phyloP scores from a whole-genome alignment of 2,113 vertebrate genomes.

The Myanophis thanlyinensis region DNA sequence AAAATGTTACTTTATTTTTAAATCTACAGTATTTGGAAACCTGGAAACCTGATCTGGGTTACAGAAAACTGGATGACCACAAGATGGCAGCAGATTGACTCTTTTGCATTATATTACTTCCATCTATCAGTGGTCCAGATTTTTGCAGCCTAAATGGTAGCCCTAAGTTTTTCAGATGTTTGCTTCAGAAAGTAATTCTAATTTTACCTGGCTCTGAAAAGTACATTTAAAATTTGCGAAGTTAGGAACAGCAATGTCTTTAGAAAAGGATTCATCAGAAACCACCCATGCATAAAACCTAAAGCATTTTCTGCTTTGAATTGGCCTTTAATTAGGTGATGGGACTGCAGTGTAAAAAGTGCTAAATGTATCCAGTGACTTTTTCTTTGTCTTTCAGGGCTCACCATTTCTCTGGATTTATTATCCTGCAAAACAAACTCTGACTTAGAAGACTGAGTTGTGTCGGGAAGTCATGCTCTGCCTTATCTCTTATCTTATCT shows the following conservation, averaged over 20 bases:
- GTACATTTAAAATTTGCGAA: slow-evolving; percentile 6
- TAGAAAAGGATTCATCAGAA: slow-evolving; percentile 21
- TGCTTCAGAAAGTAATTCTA: slow-evolving; percentile 29
- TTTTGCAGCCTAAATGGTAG: neutral
- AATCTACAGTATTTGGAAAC: neutral
- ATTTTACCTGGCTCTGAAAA: neutral
- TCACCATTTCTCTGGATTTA: neutral
- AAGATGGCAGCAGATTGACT: neutral
- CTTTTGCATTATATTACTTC: neutral
- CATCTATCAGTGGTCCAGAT: neutral
- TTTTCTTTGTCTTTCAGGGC: neutral
- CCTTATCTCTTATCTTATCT: neutral
- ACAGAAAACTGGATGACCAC: neutral
- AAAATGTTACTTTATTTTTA: neutral
- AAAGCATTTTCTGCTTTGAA: slow-evolving; percentile 17
- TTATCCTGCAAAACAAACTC: slow-evolving; percentile 10
- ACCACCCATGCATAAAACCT: neutral
- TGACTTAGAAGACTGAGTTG: neutral
- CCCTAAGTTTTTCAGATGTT: neutral
- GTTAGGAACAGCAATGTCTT: neutral
- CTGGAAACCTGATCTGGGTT: neutral
- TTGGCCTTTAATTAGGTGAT: slow-evolving; percentile 1
- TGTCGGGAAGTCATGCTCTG: neutral
- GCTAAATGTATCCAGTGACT: slow-evolving; percentile 14
- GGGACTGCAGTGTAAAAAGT: slow-evolving; percentile 10